Base-by-base conservation (phyloP, 2,113 vertebrate species). In the Dascyllus trimaculatus region DNA sequence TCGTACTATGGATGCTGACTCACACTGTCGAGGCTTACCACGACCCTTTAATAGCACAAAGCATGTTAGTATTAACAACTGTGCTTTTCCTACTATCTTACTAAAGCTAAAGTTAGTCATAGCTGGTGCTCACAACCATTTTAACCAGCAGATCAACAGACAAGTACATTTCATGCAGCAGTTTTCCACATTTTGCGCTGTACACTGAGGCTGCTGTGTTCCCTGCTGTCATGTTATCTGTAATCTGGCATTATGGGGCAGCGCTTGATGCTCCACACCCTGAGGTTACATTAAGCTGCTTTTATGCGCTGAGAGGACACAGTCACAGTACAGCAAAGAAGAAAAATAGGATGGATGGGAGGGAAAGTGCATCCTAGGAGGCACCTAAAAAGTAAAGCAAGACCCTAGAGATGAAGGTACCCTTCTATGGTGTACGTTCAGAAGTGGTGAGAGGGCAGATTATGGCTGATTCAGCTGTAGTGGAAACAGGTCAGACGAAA, bases 271-370 rank as follows among this genome's bases (percentile, higher is more conserved):
- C 75, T 65, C 17, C 51, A 56, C 61, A 81, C 75, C 91, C 91
- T 10, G 77, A 87, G 89, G 90, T 87, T 70, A 91, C 83, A 91
- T 91, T 90, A 90, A 86, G 84, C 73, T 85, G 80, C 86, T 91
- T 91, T 86, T 83, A 79, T 83, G 86, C 70, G 45, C 71, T 51
- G 70, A 82, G 58, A 88, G 63, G 60, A 83, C 62, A 70, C 61
- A 74, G 59, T 52, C 62, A 69, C 56, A 72, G 81, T 59, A n/a
- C 24, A 58, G 35, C 40, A 71, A 17, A 62, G 79, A 65, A 70
- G 35, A 66, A 74, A 72, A 66, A 49, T 5, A 7, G 18, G n/a
- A 38, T 68, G 18, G 32, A 19, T 51, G 2, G 26, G 4, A 38
- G 48, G n/a, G n/a, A 59, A 40, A 68, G 76, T 68, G 77, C 61